Evolutionary conservation across 2,888 invertebrate genomes (phyloP), one percentile per base, ranked within the genome.

Genomic region (Onchidella celtica): DNA sequence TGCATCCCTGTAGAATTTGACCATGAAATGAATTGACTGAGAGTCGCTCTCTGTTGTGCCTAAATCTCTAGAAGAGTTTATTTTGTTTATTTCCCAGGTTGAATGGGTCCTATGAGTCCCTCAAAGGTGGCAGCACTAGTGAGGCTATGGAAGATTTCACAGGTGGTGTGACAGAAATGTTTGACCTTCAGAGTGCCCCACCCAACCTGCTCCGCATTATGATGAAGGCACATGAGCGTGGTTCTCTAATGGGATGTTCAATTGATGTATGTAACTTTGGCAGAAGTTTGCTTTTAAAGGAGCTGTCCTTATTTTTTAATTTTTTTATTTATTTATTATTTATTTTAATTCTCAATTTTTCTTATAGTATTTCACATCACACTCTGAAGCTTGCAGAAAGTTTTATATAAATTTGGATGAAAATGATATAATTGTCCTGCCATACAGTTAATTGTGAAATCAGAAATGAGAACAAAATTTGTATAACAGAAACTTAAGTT

Each of bases 101-200:
- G 79, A 97, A 98, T 93, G 99, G 99, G 0, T 98, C 98, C 0
- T 99, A 99, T 93, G 99, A 99, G 93, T 97, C 98, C 0, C 95
- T 99, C 0, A 98, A 98, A 93, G 99, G 99, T 36, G 99, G 99
- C 24, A 97, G 98, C 0, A 98, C 99, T 0, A 97, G 97, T 91
- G 99, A 99, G 93, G 99, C 99, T 0, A 97, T 99, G 97, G 99
- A 99, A 93, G 99, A 99, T 94, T 99, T 99, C 93, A 99, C 99
- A 0, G 94, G 93, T 32, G 93, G 93, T 85, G 90, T 92, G 57
- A 92, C 92, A 3, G 93, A 93, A 85, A 88, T 89, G 79, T 89
- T 90, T 83, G 91, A 92, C 76, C 87, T 92, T 32, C 77, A 76
- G 70, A 88, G 69, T 59, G 72, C 85, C 1, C 89, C 90, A 11